phyloP scores from a whole-genome alignment of 2,888 invertebrate species.

The Caenorhabditis sp. region DNA sequence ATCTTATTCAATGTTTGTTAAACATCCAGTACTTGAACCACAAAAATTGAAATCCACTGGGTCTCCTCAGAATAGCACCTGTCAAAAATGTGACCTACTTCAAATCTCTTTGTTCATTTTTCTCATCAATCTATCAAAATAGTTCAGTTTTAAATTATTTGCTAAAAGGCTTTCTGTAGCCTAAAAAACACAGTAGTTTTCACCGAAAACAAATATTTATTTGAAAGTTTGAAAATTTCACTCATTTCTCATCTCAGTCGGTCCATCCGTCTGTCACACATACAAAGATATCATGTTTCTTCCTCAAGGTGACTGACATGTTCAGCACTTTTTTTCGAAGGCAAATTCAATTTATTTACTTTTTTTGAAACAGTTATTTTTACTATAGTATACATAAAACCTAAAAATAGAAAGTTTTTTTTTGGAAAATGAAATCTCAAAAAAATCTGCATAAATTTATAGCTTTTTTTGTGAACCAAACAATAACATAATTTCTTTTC shows the following conservation, averaged over 20 bases:
- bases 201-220: not conserved
- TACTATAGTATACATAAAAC: not conserved
- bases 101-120: too few relatives aligned
- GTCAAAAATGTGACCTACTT: too few relatives aligned
- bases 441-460: not conserved
- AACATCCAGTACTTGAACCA: too few relatives aligned
- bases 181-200: not conserved
- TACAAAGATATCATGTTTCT: not conserved
- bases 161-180: not conserved
- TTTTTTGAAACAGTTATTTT: not conserved
- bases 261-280: too few relatives aligned
- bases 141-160: not conserved
- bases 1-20: too few relatives aligned
- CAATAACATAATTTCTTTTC: not conserved
- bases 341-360: not conserved
- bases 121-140: too few relatives aligned
- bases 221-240: not conserved
- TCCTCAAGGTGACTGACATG: not conserved
- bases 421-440: not conserved
- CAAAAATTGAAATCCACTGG: too few relatives aligned
- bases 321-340: not conserved
- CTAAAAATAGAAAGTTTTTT: not conserved
- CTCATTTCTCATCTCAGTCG: not conserved
- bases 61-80: too few relatives aligned
- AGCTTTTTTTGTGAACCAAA: not conserved